Base-by-base conservation (phyloP, 1,140 invertebrate species). In the Neotoxoptera formosana region DNA sequence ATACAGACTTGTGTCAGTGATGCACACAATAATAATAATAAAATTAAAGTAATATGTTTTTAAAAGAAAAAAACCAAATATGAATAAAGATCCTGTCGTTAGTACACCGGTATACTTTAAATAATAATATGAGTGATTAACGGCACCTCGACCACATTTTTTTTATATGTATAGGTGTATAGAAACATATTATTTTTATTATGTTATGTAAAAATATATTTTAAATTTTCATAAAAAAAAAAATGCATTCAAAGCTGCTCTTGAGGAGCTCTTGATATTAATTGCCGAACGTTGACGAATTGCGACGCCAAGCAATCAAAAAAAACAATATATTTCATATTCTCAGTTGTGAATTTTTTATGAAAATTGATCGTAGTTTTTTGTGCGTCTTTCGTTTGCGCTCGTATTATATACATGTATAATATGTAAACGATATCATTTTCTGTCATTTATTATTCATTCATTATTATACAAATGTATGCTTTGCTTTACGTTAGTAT, bases 371-470 rank as follows among this genome's bases (percentile, higher is more conserved):
- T 41, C 25, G 23, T 84, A 30, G 34, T 84, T 84, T 23, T 84
- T 84, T 25, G 30, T n/a, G 41, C 41, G 3, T 41, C 36, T 87
- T 87, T 83, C 34, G 81, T 23, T 41, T 20, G 7, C 25, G 25
- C 23, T 45, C 1, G 30, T 87, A 87, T 48, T 48, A 47, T 87
- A 0, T 47, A n/a, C 41, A 21, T 83, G 41, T 21, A 83, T 25
- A 23, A 47, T 17, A 47, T 87, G 30, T 87, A 47, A 30, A 47
- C 25, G 25, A 45, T 87, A 47, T 87, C 25, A 45, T 47, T 87
- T 87, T 87, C 45, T 45, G 84, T 87, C 25, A 48, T 87, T 87
- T 87, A 30, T 87, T 47, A 87, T 87, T 87, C 84, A 87, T 87
- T 45, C 84, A 87, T 87, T 87, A 87, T 87, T 48, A 47, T 87